Conservation (phyloP, 2,113 vertebrate species). For the Corynorhinus townsendii region DNA sequence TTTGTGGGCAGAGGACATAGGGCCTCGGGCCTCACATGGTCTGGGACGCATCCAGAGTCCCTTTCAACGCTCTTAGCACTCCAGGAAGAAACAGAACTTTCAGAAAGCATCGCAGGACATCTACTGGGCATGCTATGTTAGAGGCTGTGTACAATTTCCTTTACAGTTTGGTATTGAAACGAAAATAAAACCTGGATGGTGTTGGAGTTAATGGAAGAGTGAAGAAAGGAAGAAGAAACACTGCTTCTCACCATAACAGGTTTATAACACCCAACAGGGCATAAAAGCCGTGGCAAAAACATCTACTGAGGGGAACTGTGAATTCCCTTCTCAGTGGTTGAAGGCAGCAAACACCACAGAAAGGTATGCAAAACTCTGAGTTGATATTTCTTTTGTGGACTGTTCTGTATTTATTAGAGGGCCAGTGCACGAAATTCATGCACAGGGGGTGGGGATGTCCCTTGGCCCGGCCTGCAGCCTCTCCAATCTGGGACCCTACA, state of each 20-base stretch:
- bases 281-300: not conserved
- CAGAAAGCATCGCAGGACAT: not conserved
- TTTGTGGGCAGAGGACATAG: not conserved
- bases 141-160: not conserved
- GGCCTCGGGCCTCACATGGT: accelerated
- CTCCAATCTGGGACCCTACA: too few relatives aligned
- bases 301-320: not conserved
- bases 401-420: not conserved
- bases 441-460: too few relatives aligned
- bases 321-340: not conserved
- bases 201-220: not conserved
- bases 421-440: too few relatives aligned
- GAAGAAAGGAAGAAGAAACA: conserved; percentile 3
- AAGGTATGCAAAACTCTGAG: not conserved
- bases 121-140: not conserved
- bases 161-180: not conserved
- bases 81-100: not conserved
- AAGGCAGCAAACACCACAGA: not conserved
- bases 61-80: not conserved
- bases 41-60: not conserved
- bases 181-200: not conserved
- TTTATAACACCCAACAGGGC: not conserved
- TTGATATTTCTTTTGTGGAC: not conserved
- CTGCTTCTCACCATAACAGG: not conserved
- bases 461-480: too few relatives aligned